Conservation (phyloP, 2,113 vertebrate species). For the Sander lucioperca region DNA sequence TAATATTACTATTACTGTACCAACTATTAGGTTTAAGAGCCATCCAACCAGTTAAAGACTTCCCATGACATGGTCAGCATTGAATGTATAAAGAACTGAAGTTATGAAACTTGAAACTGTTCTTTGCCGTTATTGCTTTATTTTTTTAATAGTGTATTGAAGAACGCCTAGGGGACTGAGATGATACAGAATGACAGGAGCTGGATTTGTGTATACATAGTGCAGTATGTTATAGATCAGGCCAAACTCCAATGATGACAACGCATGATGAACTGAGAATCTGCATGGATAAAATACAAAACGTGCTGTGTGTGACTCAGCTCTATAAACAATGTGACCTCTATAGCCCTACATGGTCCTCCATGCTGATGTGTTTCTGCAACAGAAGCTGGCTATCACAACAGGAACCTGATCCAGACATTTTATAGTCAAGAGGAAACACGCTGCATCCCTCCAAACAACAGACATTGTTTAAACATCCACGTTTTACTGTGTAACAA, state of each 20-base stretch:
- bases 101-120: background rate
- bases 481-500: slow-evolving; percentile 54
- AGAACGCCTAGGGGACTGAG: background rate
- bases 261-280: slow-evolving; percentile 7
- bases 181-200: slow-evolving; percentile 13
- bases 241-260: slow-evolving; percentile 5
- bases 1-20: too few species aligned
- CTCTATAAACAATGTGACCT: slow-evolving; percentile 66
- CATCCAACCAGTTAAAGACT: background rate
- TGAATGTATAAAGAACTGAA: background rate
- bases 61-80: background rate
- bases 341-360: slow-evolving; percentile 71
- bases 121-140: background rate
- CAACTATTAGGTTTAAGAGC: background rate
- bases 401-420: slow-evolving; percentile 73
- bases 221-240: background rate
- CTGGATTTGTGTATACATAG: slow-evolving; percentile 38
- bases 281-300: slow-evolving; percentile 11
- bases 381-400: slow-evolving; percentile 65
- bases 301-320: slow-evolving; percentile 16
- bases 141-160: background rate
- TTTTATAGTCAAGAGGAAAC: slow-evolving; percentile 76
- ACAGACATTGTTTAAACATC: slow-evolving; percentile 77
- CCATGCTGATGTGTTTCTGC: slow-evolving; percentile 42
- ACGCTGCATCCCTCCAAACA: slow-evolving; percentile 73